Base-by-base conservation (phyloP, 2,797 vertebrate genomes). In the Yasuhikotakia modesta region DNA sequence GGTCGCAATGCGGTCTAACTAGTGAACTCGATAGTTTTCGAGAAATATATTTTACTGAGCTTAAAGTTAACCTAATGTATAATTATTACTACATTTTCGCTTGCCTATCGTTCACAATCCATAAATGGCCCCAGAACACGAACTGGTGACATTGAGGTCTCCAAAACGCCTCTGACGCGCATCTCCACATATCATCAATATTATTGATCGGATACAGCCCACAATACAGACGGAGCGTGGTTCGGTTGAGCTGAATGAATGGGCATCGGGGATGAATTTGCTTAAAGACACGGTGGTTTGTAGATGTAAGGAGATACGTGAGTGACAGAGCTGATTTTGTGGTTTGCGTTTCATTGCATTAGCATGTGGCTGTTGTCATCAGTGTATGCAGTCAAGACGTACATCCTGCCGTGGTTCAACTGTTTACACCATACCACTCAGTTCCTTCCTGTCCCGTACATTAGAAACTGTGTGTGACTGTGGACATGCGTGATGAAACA, bases 341-440 rank as follows among this genome's bases (percentile, higher is more conserved):
- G 24, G 45, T 74, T 64, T 39, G n/a, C n/a, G 35, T 64, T 74
- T 2, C 10, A 52, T 65, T 45, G 55, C 11, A 2, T 16, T n/a
- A 45, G 16, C 22, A 21, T 45, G 1, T 63, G 52, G 53, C 32
- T 43, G 8, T 17, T 0, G 22, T 35, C 22, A 22, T 76, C 19
- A 45, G 35, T 13, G 16, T 21, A 73, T 76, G 58, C 63, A 39
- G 22, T 71, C 70, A 53, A 80, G 65, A 82, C 32, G 46, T 21
- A 46, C 80, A 84, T 82, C 63, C 71, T 82, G 48, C 74, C 78
- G 78, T 79, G 78, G 74, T 73, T 84, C 19, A 79, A 61, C 19
- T 17, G 43, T 61, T 72, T 77, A 60, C 21, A 16, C 16, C 46
- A 65, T 70, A 43, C 69, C 16, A 53, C 43, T 71, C 77, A 77